Evolutionary conservation across 2,888 invertebrate genomes (phyloP).

Genomic region (Drosophila tanythrix): DNA sequence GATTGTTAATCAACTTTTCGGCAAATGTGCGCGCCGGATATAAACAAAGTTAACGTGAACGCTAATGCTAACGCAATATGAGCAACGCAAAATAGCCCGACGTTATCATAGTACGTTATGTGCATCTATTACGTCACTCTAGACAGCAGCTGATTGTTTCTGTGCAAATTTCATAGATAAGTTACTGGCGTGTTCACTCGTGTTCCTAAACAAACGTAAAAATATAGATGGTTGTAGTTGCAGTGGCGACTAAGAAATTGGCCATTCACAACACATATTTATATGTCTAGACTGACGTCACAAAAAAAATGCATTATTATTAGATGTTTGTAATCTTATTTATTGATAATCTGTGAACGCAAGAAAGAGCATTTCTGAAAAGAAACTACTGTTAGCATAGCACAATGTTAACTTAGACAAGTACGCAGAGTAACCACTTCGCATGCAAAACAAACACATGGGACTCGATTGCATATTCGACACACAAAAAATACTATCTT

Average conservation of each 20-base stretch:
- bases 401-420: background rate
- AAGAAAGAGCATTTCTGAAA: background rate
- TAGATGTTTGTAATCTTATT: background rate
- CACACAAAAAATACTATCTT: background rate
- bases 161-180: background rate
- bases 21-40: slow-evolving; percentile 1
- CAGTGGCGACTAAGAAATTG: too few relatives aligned
- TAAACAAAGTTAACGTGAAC: slow-evolving; percentile 15
- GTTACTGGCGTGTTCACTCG: background rate
- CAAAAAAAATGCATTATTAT: background rate
- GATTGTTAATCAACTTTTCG: slow-evolving; percentile 2
- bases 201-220: background rate
- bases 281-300: background rate
- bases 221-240: background rate
- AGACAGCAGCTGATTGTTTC: background rate
- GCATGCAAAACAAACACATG: background rate
- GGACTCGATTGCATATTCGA: background rate
- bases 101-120: background rate
- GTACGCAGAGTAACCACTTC: slow-evolving; percentile 5
- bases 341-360: slow-evolving; percentile 18
- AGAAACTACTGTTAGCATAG: slow-evolving; percentile 1
- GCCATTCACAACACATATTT: background rate
- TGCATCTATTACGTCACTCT: background rate
- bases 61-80: slow-evolving; percentile 10
- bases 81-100: background rate